Conservation (phyloP, 2,888 invertebrate species). For the Pristionchus arcanus region DNA sequence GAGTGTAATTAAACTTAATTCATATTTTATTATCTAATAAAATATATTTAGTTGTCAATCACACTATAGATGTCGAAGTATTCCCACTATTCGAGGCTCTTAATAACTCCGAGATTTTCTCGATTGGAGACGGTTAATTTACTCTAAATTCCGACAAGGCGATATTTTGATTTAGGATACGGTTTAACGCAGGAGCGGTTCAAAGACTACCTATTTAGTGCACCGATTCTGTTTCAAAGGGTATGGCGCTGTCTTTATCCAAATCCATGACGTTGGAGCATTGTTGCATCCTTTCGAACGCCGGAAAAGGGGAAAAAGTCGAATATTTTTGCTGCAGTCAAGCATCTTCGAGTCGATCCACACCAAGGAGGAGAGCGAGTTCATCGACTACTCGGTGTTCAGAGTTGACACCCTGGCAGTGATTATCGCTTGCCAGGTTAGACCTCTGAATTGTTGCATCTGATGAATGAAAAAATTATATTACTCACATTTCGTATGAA, state of each 20-base stretch:
- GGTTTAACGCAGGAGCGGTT: background rate
- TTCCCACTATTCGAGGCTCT: background rate
- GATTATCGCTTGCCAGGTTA: background rate
- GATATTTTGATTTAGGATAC: background rate
- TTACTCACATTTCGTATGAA: background rate
- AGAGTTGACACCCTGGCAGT: background rate
- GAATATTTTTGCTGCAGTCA: background rate
- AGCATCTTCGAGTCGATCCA: conserved; percentile 11
- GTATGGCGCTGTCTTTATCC: background rate
- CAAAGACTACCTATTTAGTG: background rate
- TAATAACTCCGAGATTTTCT: background rate
- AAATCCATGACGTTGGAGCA: background rate
- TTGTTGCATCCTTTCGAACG: too few species aligned
- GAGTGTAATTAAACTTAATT: background rate
- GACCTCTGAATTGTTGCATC: too few species aligned
- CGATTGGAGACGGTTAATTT: background rate
- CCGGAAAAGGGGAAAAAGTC: too few species aligned
- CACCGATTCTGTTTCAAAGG: background rate
- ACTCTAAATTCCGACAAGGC: too few species aligned
- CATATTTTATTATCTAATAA: background rate
- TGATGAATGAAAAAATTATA: background rate
- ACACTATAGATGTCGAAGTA: background rate
- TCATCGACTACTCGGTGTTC: background rate
- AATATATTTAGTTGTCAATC: background rate
- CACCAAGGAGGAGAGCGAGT: background rate